Evolutionary conservation across 2,797 vertebrate genomes (phyloP).

Genomic region (Emys orbicularis): DNA sequence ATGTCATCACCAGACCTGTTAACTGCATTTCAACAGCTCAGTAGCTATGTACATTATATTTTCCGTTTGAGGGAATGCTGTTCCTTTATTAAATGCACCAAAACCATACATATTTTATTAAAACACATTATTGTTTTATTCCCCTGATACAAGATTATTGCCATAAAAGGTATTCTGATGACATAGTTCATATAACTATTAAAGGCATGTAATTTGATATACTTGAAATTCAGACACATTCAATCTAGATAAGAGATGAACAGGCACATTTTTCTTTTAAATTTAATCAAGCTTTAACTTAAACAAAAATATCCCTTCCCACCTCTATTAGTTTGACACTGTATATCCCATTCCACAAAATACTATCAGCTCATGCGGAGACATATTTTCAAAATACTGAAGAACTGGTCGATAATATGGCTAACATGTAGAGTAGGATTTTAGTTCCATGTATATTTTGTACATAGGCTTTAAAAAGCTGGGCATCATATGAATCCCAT

Average conservation of each 20-base stretch:
- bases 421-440: background rate
- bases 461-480: background rate
- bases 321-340: background rate
- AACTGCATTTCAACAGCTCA: background rate
- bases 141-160: constrained; percentile 25
- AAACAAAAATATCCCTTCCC: background rate
- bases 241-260: background rate
- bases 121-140: constrained; percentile 60
- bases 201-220: background rate
- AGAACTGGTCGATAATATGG: background rate
- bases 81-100: constrained; percentile 55
- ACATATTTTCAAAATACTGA: background rate
- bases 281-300: background rate
- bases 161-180: background rate
- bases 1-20: background rate
- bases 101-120: background rate
- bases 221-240: background rate
- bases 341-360: rapidly evolving
- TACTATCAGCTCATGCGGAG: background rate
- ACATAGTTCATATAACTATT: background rate
- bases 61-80: constrained; percentile 42
- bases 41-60: constrained; percentile 18
- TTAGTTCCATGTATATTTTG: rapidly evolving
- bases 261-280: background rate
- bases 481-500: rapidly evolving